phyloP scores from a whole-genome alignment of 1,140 invertebrate genomes.

The Trachelipus rathkii region DNA sequence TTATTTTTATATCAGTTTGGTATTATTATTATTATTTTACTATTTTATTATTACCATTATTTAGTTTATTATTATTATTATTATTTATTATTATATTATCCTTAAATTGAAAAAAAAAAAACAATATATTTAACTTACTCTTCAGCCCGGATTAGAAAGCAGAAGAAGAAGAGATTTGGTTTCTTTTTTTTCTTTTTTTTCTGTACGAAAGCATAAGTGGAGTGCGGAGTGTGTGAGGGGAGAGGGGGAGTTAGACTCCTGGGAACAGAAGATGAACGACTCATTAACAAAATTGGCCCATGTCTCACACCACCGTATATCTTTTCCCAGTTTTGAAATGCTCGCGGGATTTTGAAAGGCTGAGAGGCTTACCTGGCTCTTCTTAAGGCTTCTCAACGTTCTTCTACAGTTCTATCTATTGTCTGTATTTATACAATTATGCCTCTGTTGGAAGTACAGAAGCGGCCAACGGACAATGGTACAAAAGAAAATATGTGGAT shows the following conservation, averaged over 20 bases:
- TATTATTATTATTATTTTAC: too few species aligned
- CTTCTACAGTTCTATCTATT: background rate
- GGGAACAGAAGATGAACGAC: background rate
- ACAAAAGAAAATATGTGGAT: too few species aligned
- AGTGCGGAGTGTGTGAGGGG: background rate
- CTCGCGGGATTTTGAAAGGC: background rate
- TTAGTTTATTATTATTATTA: too few species aligned
- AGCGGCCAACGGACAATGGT: too few species aligned
- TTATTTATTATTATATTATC: too few species aligned
- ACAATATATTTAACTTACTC: too few species aligned
- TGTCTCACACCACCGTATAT: slow-evolving; percentile 5
- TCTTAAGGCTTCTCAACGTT: background rate
- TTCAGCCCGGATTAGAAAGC: too few species aligned
- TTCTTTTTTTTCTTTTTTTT: background rate
- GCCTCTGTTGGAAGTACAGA: background rate
- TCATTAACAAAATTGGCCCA: slow-evolving; percentile 1
- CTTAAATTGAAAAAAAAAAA: too few species aligned
- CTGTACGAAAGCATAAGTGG: slow-evolving; percentile 15
- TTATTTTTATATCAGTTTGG: too few species aligned
- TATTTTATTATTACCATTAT: too few species aligned
- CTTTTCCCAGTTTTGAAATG: background rate
- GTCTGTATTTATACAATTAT: background rate
- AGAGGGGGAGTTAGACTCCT: background rate
- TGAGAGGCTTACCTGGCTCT: background rate
- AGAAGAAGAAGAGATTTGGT: background rate